Percentiles rank a stretch among this genome's conserved stretches.
Evolutionary conservation across 35 echinoderm and acorn worm species (phyloP).

Genomic region (Eucidaris tribuloides): DNA sequence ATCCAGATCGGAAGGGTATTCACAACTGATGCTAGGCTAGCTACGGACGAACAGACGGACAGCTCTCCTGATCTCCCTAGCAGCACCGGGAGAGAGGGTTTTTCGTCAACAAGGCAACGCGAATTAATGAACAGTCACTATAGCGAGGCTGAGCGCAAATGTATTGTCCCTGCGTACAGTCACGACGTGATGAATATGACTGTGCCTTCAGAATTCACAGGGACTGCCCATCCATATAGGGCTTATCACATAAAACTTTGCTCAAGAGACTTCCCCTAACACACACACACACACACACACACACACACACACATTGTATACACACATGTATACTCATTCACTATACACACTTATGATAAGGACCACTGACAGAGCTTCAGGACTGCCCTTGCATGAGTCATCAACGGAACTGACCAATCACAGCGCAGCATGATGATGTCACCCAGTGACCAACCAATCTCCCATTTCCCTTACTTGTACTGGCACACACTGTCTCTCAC

Average conservation of each 20-base stretch:
- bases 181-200: background rate
- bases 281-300: constrained; percentile 24
- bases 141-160: background rate
- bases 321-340: no score
- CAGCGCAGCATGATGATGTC: constrained; percentile 15
- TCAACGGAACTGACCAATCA: constrained; percentile 18
- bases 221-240: background rate
- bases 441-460: background rate
- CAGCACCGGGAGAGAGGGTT: no score
- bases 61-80: no score
- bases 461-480: constrained; percentile 18
- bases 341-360: no score
- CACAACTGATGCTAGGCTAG: no score
- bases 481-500: no score
- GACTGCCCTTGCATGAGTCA: constrained; percentile 20
- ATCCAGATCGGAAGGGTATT: background rate
- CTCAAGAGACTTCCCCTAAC: background rate
- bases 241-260: background rate
- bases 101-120: constrained; percentile 2
- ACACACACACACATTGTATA: constrained; percentile 22
- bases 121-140: no score
- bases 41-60: no score
- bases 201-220: background rate
- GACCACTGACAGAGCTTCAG: background rate
- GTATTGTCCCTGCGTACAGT: background rate